Base-by-base conservation (phyloP, 2,797 vertebrate genomes). In the Lacerta agilis region DNA sequence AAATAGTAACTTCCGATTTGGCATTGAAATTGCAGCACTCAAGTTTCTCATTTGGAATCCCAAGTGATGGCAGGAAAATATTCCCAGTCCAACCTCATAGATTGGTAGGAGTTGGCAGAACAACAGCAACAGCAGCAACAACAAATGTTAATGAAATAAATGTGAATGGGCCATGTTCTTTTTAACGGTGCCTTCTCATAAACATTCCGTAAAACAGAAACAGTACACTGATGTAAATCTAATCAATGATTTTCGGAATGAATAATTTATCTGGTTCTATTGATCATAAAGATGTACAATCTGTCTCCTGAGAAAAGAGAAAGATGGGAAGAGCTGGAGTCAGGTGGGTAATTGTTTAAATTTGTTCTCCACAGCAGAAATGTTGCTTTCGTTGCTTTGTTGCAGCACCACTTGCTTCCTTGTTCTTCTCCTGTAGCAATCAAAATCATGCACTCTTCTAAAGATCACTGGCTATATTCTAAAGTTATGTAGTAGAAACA, bases 21-120 rank as follows among this genome's bases (percentile, higher is more conserved):
- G 58, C 55, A 38, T 4, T 18, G 7, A 58, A 78, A 78, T 43
- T 71, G 20, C 2, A 80, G 67, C 82, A 25, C 66, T 94, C 73
- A 33, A 25, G n/a, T 85, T 90, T 91, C 86, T 84, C 27, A 82
- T 72, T 89, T 11, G 49, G 58, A 84, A 8, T 38, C 81, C 33
- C 15, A 3, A 27, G 72, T 3, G 0, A 13, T 77, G 66, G 1
- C 27, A 89, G 23, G 10, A 76, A 87, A 91, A 83, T 85, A 0
- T 64, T 82, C 84, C 90, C 11, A 75, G 75, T 23, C 23, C 86
- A 88, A 88, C n/a, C 29, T 8, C 43, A 79, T 86, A 8, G 75
- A n/a, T 5, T 73, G 55, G 89, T 82, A 83, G 67, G 45, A 82
- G 45, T 49, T 71, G 66, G 77, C 36, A 87, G 55, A 75, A 87